phyloP scores from a whole-genome alignment of 2,113 vertebrate genomes.

The Caranx melampygus region DNA sequence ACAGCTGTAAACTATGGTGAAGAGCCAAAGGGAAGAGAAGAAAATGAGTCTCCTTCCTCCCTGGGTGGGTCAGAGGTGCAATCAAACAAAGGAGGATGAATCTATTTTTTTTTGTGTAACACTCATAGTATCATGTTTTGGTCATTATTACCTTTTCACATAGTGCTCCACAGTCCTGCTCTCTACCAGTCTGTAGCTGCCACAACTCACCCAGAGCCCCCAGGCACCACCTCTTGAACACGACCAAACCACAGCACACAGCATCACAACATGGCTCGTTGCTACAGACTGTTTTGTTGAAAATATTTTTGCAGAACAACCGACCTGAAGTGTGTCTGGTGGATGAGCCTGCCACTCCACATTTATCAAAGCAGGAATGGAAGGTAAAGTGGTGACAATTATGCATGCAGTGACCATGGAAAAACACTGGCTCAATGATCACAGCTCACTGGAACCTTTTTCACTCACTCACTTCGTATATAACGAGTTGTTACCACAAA shows the following conservation, averaged over 20 bases:
- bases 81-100: too few species aligned
- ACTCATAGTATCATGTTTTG: too few species aligned
- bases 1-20: neutral
- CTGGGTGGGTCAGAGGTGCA: too few species aligned
- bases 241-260: neutral
- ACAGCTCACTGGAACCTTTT: slow-evolving; percentile 17
- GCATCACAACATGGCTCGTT: neutral
- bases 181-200: too few species aligned
- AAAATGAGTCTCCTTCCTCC: neutral
- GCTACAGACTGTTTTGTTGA: neutral
- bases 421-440: slow-evolving; percentile 7
- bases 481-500: slow-evolving; percentile 31
- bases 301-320: slow-evolving; percentile 14
- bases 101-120: too few species aligned
- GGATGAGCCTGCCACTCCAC: slow-evolving; percentile 35
- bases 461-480: slow-evolving; percentile 21
- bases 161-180: too few species aligned
- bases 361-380: slow-evolving; percentile 12
- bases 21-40: neutral
- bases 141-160: too few species aligned
- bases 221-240: neutral
- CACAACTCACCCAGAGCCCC: neutral
- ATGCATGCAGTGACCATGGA: slow-evolving; percentile 43
- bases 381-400: slow-evolving; percentile 54
- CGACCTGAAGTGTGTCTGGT: neutral